Conservation (phyloP, 2,797 vertebrate species). For the Centroberyx gerrardi region DNA sequence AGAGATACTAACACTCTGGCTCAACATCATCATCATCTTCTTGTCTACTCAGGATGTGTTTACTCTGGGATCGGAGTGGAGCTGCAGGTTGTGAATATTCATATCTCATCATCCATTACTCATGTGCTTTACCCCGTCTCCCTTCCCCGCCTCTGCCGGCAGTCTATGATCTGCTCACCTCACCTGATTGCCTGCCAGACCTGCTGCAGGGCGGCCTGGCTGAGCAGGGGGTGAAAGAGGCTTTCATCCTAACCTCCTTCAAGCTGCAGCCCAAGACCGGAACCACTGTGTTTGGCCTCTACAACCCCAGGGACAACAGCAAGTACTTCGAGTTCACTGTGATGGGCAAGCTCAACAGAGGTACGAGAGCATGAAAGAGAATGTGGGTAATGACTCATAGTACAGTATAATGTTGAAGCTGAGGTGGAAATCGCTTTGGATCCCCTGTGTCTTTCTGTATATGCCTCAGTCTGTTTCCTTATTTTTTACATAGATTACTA, state of each 20-base stretch:
- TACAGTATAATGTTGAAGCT: too few species aligned
- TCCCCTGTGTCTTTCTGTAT: neutral
- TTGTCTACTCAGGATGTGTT: slow-evolving; percentile 57
- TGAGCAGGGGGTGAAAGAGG: slow-evolving; percentile 89
- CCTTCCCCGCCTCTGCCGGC: slow-evolving; percentile 45
- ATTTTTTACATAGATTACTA: neutral
- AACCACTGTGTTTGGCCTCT: slow-evolving; percentile 89
- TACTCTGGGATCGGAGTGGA: slow-evolving; percentile 30
- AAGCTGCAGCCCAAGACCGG: slow-evolving; percentile 90
- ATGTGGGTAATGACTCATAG: neutral
- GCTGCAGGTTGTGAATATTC: slow-evolving; percentile 67
- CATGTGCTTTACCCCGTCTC: slow-evolving; percentile 45
- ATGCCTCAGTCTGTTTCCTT: neutral
- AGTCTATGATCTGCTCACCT: slow-evolving; percentile 96
- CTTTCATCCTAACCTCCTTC: slow-evolving; percentile 92
- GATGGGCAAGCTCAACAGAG: slow-evolving; percentile 95
- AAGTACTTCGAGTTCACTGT: slow-evolving; percentile 97
- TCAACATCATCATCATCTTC: slow-evolving; percentile 47
- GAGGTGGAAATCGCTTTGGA: neutral
- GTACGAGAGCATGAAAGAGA: slow-evolving; percentile 78
- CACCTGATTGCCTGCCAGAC: slow-evolving; percentile 89
- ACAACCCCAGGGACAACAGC: slow-evolving; percentile 92
- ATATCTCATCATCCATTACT: slow-evolving; percentile 57
- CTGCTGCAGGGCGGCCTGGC: slow-evolving; percentile 90
- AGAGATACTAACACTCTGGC: slow-evolving; percentile 48